Evolutionary conservation across 2,888 invertebrate species (phyloP), one percentile per base, ranked within the genome.

Genomic region (Pollenia griseotomentosa): DNA sequence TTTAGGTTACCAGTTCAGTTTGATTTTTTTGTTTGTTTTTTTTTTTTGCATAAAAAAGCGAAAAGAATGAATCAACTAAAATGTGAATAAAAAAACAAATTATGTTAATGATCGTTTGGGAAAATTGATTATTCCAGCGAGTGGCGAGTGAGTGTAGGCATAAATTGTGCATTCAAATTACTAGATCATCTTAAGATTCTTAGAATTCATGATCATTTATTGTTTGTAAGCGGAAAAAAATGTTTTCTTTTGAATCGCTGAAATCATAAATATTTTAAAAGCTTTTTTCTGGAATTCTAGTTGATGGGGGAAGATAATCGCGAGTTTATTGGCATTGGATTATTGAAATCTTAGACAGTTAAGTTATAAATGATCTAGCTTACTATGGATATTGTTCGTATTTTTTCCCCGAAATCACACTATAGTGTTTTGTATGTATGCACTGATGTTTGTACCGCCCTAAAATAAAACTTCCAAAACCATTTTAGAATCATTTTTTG

Each of bases 1-100:
- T 87, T 87, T 87, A 74, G 87, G 87, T 87, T 87, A 87, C 87
- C 84, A 87, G 87, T 87, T 84, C 84, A 87, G 68, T 70, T n/a
- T 85, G 57, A 70, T 42, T 33, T 59, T 68, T 40, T 74, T 74
- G 55, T 80, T 55, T 5, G 8, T 1, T 19, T 19, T 59, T 48
- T 75, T 77, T 65, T 53, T 70, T 42, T 33, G 0, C 19, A 23
- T 7, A 59, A 53, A 51, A 40, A 46, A 68, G 8, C 51, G 48
- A 48, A 70, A 65, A 19, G 16, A 65, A 55, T 55, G 63, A 80
- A 80, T 53, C 70, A 42, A 53, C 55, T 40, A 40, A 53, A 61
- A 48, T 40, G 11, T 70, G 11, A 79, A n/a, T n/a, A 75, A 16
- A 70, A 19, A 48, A 78, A 61, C 40, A 75, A 71, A 75, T 83